These are phyloP conservation scores for Zygogramma bicolorata DNA, from an alignment of 2,888 invertebrate genomes.

Conservation along the genomic window DNA sequence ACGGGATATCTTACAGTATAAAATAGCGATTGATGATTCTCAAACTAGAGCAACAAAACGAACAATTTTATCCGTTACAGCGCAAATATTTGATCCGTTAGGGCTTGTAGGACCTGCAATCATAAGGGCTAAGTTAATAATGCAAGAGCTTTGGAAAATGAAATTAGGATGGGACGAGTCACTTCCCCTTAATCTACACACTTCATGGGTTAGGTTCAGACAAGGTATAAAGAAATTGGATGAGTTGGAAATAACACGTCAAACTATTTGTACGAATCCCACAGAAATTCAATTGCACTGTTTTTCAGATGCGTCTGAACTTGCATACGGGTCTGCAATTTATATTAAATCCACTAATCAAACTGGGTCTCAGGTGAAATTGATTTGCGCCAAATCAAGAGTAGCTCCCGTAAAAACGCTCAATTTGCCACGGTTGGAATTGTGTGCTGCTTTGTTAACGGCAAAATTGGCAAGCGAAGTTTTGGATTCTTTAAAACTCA, in stretches of 20 bases:
- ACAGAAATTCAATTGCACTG: slow-evolving; percentile 28
- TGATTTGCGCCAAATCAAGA: slow-evolving; percentile 31
- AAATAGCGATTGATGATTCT: neutral
- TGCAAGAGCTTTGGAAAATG: slow-evolving; percentile 17
- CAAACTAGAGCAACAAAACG: slow-evolving; percentile 15
- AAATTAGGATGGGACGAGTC: slow-evolving; percentile 22
- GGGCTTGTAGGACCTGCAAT: slow-evolving; percentile 13
- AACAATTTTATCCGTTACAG: neutral
- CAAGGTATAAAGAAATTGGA: neutral
- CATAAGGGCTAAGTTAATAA: slow-evolving; percentile 16
- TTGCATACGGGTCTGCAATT: slow-evolving; percentile 15
- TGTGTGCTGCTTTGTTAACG: slow-evolving; percentile 22
- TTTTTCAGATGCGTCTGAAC: slow-evolving; percentile 28
- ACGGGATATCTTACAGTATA: slow-evolving; percentile 16
- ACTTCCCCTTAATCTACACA: slow-evolving; percentile 13
- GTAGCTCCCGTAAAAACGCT: slow-evolving; percentile 33
- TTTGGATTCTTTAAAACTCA: slow-evolving; percentile 4
- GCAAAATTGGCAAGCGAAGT: slow-evolving; percentile 9
- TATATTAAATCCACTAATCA: neutral
- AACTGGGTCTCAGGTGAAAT: neutral
- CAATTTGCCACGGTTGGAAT: slow-evolving; percentile 25
- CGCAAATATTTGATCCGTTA: slow-evolving; percentile 22
- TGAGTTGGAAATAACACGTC: slow-evolving; percentile 9
- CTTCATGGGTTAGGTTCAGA: slow-evolving; percentile 10
- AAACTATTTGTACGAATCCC: slow-evolving; percentile 14